Conservation (phyloP, 92 coral and sea anemone species). For the Porites evermanni region DNA sequence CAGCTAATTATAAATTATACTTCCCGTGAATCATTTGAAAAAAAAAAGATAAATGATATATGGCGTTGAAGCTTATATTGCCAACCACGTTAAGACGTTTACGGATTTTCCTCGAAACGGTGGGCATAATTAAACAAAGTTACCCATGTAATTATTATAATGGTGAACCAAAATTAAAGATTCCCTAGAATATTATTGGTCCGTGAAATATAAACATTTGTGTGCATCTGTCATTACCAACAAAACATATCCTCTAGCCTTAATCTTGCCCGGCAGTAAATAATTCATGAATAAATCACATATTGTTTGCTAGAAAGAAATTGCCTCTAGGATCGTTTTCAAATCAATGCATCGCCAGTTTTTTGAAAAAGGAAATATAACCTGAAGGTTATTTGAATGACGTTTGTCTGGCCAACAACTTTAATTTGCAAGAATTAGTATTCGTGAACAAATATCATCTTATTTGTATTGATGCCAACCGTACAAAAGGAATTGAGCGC, state of each 20-base stretch:
- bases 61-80: background rate
- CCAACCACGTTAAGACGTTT: background rate
- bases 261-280: background rate
- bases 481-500: background rate
- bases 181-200: conserved; percentile 1
- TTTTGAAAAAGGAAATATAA: background rate
- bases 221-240: conserved; percentile 23
- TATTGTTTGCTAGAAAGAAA: background rate
- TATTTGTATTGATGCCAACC: too few species aligned
- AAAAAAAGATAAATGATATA: background rate
- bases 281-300: conserved; percentile 8
- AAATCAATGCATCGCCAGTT: background rate
- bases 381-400: background rate
- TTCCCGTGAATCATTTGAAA: background rate
- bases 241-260: background rate
- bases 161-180: background rate
- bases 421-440: background rate
- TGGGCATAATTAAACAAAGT: background rate
- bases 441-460: background rate
- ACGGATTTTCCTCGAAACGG: too few species aligned
- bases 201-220: background rate
- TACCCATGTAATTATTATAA: conserved; percentile 2
- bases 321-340: background rate
- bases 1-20: too few species aligned
- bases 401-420: background rate